Base-by-base conservation (phyloP, 37 sponge, comb jelly and placozoan species). In the Theonella swinhoei region DNA sequence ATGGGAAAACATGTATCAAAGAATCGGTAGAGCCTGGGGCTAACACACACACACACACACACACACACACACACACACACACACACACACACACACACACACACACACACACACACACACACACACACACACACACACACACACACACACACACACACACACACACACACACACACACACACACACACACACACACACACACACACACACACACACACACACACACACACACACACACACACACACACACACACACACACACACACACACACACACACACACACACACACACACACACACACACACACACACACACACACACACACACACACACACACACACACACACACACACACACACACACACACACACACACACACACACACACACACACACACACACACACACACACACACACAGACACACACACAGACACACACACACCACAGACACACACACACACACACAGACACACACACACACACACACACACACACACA, bases 61-160 rank as follows among this genome's bases (percentile, higher is more conserved):
- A n/a, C n/a, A n/a, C n/a, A n/a, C n/a, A n/a, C n/a, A n/a, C n/a
- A n/a, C n/a, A n/a, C n/a, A n/a, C n/a, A n/a, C n/a, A n/a, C n/a
- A 47, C 24, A 3, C 22, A 23, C 62, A 30, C 63, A 59, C 33
- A 7, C 2, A 9, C 8, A 19, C 22, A 43, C 62, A 54, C 62
- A 54, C 62, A 31, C 62, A 64, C 65, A 78, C 40, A 78, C 67
- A 64, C 79, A 78, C 67, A 64, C 79, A 78, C 39, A 64, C 41
- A 64, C 65, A 78, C 79, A 64, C 79, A 78, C 37, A 78, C 41
- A 39, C 67, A 63, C 79, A 77, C 78, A 77, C 78, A 77, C 78
- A 35, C 78, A 61, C 78, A 62, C 78, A 61, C 78, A 77, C 62
- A 36, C 33, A 35, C 33, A 62, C 2, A 3, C 3, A 35, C 2